Percentiles rank a stretch among this genome's conserved stretches.
phyloP scores from a whole-genome alignment of 2,888 invertebrate species.

The Melolontha melolontha region DNA sequence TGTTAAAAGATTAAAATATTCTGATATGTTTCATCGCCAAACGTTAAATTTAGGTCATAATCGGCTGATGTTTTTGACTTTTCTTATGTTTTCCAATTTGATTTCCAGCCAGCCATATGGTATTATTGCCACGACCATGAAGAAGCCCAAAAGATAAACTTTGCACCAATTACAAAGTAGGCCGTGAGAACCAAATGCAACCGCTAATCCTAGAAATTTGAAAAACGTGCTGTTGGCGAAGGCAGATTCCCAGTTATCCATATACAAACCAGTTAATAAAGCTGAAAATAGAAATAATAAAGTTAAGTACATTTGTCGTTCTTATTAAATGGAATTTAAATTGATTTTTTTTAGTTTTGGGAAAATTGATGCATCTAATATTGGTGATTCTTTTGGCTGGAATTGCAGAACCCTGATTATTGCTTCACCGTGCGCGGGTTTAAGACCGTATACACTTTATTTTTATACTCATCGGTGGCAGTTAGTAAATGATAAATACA shows the following conservation, averaged over 20 bases:
- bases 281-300: slow-evolving; percentile 54
- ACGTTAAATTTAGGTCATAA: slow-evolving; percentile 55
- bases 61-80: slow-evolving; percentile 60
- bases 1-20: slow-evolving; percentile 1
- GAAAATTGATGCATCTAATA: too few species aligned
- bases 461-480: too few species aligned
- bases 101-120: slow-evolving; percentile 70
- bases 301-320: slow-evolving; percentile 2
- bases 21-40: slow-evolving; percentile 38
- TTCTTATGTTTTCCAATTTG: slow-evolving; percentile 62
- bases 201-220: slow-evolving; percentile 72
- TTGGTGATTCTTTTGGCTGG: neutral
- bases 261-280: slow-evolving; percentile 63
- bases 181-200: slow-evolving; percentile 75
- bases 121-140: slow-evolving; percentile 67
- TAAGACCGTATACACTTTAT: too few species aligned
- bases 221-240: slow-evolving; percentile 69
- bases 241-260: slow-evolving; percentile 66
- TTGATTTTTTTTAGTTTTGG: too few species aligned
- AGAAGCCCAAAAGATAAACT: slow-evolving; percentile 65
- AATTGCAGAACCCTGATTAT: too few species aligned
- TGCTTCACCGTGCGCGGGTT: too few species aligned
- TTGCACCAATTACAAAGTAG: slow-evolving; percentile 70
- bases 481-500: too few species aligned
- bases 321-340: too few species aligned